Evolutionary conservation across 2,888 invertebrate genomes (phyloP), one percentile per base, ranked within the genome.

Genomic region (Tachina fera): DNA sequence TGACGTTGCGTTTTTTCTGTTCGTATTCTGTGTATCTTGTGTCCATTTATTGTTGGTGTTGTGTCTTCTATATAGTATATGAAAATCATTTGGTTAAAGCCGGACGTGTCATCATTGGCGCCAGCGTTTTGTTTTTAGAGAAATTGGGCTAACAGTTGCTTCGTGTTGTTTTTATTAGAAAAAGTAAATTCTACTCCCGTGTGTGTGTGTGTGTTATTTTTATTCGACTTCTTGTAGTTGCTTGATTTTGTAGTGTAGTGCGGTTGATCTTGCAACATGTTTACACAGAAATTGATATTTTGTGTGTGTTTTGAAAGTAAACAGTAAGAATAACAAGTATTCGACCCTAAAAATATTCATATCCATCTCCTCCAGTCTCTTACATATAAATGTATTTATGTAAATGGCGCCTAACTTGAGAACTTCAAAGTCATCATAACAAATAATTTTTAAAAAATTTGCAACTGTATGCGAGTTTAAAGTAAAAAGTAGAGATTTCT

Each of bases 241-340:
- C 51, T 58, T 65, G 51, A 43, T 49, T 70, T 43, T 47, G 82
- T 61, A 60, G 16, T 68, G 49, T 31, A 22, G 22, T 47, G 47
- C 13, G 56, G 75, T 61, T 67, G 82, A 83, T 82, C 79, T 75
- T 82, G 71, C 68, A 75, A 68, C 61, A 87, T 92, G 91, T 92
- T 92, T 92, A 91, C 91, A 89, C 89, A 92, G 92, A 92, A 92
- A 92, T 90, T 91, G 92, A 92, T 92, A 92, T 92, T 92, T 92
- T 91, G 39, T 86, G 91, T 78, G 56, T 80, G 90, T 91, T 91
- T 92, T 90, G 90, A 92, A 91, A 91, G 89, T 90, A 88, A 88
- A 86, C 71, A 86, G 19, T 71, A 49, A 75, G 70, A 68, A 61
- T 53, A 72, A 70, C 78, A 82, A 67, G 72, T 77, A 53, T 60